These are phyloP conservation scores for Morus bassanus DNA, from an alignment of 2,797 vertebrate species.

Conservation along the genomic window DNA sequence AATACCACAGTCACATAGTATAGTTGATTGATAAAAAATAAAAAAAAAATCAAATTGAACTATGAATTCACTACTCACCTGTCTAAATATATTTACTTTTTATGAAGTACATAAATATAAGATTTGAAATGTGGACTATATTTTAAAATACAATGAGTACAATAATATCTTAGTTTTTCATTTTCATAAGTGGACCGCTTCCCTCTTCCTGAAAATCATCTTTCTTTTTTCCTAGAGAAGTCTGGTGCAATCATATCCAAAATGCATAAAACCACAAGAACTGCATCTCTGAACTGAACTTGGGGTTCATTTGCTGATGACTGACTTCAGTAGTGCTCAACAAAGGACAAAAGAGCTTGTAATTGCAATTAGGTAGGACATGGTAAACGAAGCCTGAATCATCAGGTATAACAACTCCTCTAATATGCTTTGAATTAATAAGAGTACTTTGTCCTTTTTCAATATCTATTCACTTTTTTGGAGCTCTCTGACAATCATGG, in stretches of 20 bases:
- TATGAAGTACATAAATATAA: neutral
- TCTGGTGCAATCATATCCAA: neutral
- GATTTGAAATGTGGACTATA: neutral
- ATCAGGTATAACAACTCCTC: neutral
- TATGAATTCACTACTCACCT: neutral
- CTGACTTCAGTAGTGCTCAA: neutral
- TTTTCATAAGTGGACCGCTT: neutral
- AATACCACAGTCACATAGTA: neutral
- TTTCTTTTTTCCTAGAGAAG: neutral
- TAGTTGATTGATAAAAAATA: neutral
- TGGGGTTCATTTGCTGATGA: neutral
- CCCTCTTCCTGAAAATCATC: neutral
- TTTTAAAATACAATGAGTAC: neutral
- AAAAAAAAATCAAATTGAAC: neutral
- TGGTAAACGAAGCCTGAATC: neutral
- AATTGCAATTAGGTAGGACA: neutral
- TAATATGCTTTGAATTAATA: neutral
- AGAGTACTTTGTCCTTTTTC: neutral
- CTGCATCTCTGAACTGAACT: neutral
- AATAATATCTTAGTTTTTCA: neutral
- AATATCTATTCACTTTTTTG: neutral
- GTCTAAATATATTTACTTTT: neutral
- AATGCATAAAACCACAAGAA: neutral
- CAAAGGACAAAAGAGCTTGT: neutral
- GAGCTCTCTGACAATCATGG: neutral